phyloP scores from a whole-genome alignment of 2,888 invertebrate genomes.

The Ceriagrion tenellum region DNA sequence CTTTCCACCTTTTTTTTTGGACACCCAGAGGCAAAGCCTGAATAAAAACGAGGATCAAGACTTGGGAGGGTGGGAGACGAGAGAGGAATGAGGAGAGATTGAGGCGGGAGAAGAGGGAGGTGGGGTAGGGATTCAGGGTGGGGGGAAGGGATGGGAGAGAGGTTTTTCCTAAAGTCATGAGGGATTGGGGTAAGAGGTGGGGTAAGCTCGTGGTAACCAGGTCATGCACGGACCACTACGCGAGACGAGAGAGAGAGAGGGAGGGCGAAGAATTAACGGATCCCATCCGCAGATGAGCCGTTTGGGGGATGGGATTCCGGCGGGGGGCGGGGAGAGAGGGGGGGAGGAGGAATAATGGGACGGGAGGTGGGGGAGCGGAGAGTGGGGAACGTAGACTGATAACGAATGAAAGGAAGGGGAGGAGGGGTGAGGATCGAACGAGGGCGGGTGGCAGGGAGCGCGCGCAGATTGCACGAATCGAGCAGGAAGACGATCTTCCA shows the following conservation, averaged over 20 bases:
- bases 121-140: neutral
- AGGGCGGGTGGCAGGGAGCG: neutral
- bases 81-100: neutral
- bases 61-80: neutral
- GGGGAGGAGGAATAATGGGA: constrained; percentile 7
- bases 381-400: constrained; percentile 34
- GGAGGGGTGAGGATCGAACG: neutral
- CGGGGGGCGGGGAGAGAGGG: neutral
- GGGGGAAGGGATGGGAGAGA: neutral
- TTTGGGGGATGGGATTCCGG: constrained; percentile 2
- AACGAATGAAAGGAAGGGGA: neutral
- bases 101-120: neutral
- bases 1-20: neutral
- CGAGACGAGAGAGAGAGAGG: constrained; percentile 1
- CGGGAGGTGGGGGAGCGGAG: constrained; percentile 28
- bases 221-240: constrained; percentile 29
- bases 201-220: constrained; percentile 42
- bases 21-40: neutral
- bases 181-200: neutral
- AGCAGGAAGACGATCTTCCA: neutral
- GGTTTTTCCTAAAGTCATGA: neutral
- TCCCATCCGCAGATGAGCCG: constrained; percentile 56
- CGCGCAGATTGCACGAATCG: constrained; percentile 2
- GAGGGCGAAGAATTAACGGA: constrained; percentile 51
- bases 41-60: neutral